Evolutionary conservation across 1,140 invertebrate genomes (phyloP).

Genomic region (Achroia grisella): DNA sequence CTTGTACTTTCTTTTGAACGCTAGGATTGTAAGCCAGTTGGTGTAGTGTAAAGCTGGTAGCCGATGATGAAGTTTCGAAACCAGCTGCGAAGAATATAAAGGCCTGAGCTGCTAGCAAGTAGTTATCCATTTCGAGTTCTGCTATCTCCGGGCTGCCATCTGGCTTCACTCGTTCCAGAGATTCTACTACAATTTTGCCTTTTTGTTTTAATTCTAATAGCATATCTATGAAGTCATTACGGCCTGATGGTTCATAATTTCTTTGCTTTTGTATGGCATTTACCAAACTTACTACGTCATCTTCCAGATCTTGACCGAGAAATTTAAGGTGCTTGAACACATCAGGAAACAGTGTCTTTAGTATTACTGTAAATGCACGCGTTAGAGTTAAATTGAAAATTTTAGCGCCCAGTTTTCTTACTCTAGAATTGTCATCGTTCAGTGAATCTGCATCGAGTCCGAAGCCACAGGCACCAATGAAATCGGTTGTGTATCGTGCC

Average conservation of each 20-base stretch:
- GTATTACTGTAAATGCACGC: neutral
- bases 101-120: slow-evolving; percentile 10
- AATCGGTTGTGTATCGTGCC: slow-evolving; percentile 33
- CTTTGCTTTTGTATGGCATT: slow-evolving; percentile 6
- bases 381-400: slow-evolving; percentile 4
- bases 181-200: slow-evolving; percentile 7
- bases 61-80: slow-evolving; percentile 13
- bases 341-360: slow-evolving; percentile 8
- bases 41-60: slow-evolving; percentile 11
- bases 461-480: slow-evolving; percentile 26
- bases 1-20: slow-evolving; percentile 8
- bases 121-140: slow-evolving; percentile 5
- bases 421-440: slow-evolving; percentile 11
- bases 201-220: slow-evolving; percentile 11
- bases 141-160: slow-evolving; percentile 5
- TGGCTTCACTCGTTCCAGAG: slow-evolving; percentile 3
- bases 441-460: slow-evolving; percentile 22
- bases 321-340: slow-evolving; percentile 1
- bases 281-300: slow-evolving; percentile 2
- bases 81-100: slow-evolving; percentile 18
- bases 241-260: slow-evolving; percentile 8
- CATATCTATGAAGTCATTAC: slow-evolving; percentile 17
- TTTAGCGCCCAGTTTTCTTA: slow-evolving; percentile 10
- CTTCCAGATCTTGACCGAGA: neutral
- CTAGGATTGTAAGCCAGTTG: slow-evolving; percentile 10